A percentile compares a stretch with the other conserved stretches of the same genome.
These are phyloP conservation scores for Coboldia fuscipes DNA, from an alignment of 1,140 invertebrate species.

Conservation along the genomic window DNA sequence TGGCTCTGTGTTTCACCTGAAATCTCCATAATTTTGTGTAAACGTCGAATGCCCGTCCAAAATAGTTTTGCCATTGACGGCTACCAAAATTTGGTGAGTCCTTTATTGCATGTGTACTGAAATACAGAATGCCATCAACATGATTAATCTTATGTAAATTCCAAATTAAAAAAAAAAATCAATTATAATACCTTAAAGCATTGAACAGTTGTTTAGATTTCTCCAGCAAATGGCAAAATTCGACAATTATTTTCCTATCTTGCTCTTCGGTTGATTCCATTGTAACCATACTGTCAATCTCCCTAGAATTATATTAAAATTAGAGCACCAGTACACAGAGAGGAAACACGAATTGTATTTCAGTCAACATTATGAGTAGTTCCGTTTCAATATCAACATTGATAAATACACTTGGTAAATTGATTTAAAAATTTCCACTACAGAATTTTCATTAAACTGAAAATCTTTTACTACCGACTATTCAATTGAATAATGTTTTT, in stretches of 20 bases:
- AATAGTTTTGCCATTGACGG: conserved; percentile 96
- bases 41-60: conserved; percentile 91
- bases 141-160: not conserved
- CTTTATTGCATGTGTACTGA: conserved; percentile 1
- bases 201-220: conserved; percentile 97
- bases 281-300: conserved; percentile 21
- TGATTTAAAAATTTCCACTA: too few relatives aligned
- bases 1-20: conserved; percentile 85
- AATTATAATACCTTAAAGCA: conserved; percentile 51
- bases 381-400: too few relatives aligned
- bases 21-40: conserved; percentile 98
- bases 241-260: conserved; percentile 85
- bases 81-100: conserved; percentile 93
- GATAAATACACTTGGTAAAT: too few relatives aligned
- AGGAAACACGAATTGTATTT: too few relatives aligned
- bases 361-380: too few relatives aligned
- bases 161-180: not conserved
- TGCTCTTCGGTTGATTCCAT: conserved; percentile 63
- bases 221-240: conserved; percentile 90
- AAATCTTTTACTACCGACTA: too few relatives aligned
- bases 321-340: too few relatives aligned
- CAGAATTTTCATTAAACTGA: too few relatives aligned
- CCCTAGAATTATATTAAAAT: too few relatives aligned
- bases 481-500: too few relatives aligned
- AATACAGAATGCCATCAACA: not conserved